Evolutionary conservation across 1,140 invertebrate species (phyloP).

Genomic region (Caenorhabditis elegans): WBcel235 BX284605.5:1277501-1278000

Average conservation of each 20-base stretch:
- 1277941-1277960: conserved; percentile 58
- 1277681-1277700: conserved; percentile 17
- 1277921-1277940: conserved; percentile 66
- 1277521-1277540: conserved; percentile 51
- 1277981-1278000: conserved; percentile 67
- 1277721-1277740: conserved; percentile 10
- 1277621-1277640: conserved; percentile 66
- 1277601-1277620: conserved; percentile 63
- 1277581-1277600: conserved; percentile 57
- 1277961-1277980: conserved; percentile 35
- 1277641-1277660: not conserved
- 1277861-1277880: conserved; percentile 70
- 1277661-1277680: not conserved
- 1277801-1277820: conserved; percentile 68
- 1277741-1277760: conserved; percentile 35
- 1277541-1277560: conserved; percentile 22
- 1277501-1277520: conserved; percentile 45
- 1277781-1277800: conserved; percentile 66
- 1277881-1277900: conserved; percentile 70
- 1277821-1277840: conserved; percentile 66
- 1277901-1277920: conserved; percentile 69
- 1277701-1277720: conserved; percentile 20
- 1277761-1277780: conserved; percentile 56
- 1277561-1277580: conserved; percentile 18
- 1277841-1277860: conserved; percentile 70